A percentile compares a stretch with the other conserved stretches of the same genome.
These are phyloP conservation scores for Lepus oiostolus DNA, from an alignment of 2,797 vertebrate genomes.

Conservation along the genomic window DNA sequence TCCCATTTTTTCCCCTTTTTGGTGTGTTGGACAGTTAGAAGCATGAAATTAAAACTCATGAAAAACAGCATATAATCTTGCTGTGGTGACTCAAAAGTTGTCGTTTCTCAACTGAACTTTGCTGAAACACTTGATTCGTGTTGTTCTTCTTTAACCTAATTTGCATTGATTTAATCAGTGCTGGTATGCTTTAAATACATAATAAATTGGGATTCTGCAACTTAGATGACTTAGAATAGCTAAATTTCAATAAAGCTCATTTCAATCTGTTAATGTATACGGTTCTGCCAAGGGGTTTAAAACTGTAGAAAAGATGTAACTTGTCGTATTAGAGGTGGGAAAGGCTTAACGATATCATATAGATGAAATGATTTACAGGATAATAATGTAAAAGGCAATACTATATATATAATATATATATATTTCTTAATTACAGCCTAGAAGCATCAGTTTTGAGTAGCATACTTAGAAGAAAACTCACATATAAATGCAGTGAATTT, in stretches of 20 bases:
- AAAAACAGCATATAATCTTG: slow-evolving; percentile 67
- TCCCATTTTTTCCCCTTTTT: background rate
- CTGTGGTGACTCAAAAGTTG: slow-evolving; percentile 76
- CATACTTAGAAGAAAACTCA: slow-evolving; percentile 73
- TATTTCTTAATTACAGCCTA: slow-evolving; percentile 64
- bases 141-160: slow-evolving; percentile 86
- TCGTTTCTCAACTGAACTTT: slow-evolving; percentile 81
- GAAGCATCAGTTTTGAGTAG: slow-evolving; percentile 62
- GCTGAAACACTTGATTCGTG: slow-evolving; percentile 83
- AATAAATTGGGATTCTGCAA: slow-evolving; percentile 84
- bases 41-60: slow-evolving; percentile 62
- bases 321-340: slow-evolving; percentile 86
- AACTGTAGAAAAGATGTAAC: slow-evolving; percentile 86
- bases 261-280: slow-evolving; percentile 89
- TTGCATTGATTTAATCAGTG: slow-evolving; percentile 85
- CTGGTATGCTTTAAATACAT: slow-evolving; percentile 86
- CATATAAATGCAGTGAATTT: slow-evolving; percentile 77
- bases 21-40: slow-evolving; percentile 49
- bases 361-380: slow-evolving; percentile 81
- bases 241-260: slow-evolving; percentile 89
- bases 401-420: background rate
- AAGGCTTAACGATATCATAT: slow-evolving; percentile 84
- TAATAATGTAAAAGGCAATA: slow-evolving; percentile 70
- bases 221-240: slow-evolving; percentile 87
- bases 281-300: slow-evolving; percentile 87